Evolutionary conservation across 2,797 vertebrate genomes (phyloP).

Genomic region (Petrocephalus schoutedeni): DNA sequence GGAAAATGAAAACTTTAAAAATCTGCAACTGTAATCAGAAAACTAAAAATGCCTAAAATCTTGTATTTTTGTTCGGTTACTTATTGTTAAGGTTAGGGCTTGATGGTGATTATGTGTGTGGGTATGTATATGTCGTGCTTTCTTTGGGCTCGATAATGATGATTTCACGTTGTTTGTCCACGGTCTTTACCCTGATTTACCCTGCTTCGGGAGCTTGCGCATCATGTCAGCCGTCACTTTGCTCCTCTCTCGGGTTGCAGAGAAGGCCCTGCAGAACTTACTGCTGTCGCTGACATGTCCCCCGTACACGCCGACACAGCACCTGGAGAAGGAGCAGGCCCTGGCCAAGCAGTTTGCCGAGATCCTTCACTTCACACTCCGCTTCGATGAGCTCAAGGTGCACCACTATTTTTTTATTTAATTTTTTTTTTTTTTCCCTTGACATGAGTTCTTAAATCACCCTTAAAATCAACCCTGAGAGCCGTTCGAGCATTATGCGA

Average conservation of each 20-base stretch:
- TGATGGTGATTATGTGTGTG: neutral
- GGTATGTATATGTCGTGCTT: neutral
- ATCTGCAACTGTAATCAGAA: neutral
- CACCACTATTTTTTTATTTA: too few relatives aligned
- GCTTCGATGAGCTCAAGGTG: constrained; percentile 97
- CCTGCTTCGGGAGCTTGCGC: neutral
- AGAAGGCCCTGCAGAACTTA: constrained; percentile 86
- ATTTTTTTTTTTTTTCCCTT: too few relatives aligned
- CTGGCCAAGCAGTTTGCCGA: constrained; percentile 95
- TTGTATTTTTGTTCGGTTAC: neutral
- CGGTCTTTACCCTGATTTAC: neutral
- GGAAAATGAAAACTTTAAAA: neutral
- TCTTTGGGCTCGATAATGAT: neutral
- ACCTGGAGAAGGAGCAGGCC: constrained; percentile 92
- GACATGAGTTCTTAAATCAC: neutral
- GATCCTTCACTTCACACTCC: constrained; percentile 96
- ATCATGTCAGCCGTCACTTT: neutral
- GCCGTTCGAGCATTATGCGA: neutral
- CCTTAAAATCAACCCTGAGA: neutral
- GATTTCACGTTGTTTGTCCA: neutral
- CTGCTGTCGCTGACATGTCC: constrained; percentile 86
- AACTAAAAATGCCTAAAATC: neutral
- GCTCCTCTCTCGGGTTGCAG: constrained; percentile 44
- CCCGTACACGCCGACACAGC: constrained; percentile 88
- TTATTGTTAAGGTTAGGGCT: neutral